Percentiles rank a stretch among this genome's conserved stretches.
Conservation (phyloP, 2,888 invertebrate genomes). For the Drosophila macrospina region DNA sequence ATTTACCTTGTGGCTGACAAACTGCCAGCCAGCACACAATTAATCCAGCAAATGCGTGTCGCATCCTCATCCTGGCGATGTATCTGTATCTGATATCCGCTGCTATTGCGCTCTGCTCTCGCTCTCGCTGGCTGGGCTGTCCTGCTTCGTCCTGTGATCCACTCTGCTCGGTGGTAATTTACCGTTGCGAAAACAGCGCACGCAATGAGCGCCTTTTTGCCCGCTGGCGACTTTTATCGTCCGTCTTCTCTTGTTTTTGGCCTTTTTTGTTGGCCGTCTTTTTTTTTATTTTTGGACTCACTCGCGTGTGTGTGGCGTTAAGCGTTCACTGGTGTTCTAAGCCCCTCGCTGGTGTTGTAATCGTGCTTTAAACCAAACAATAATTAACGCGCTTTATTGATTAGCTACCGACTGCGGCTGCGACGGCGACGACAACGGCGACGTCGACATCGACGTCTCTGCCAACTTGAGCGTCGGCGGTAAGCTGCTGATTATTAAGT, state of each 20-base stretch:
- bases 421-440: background rate
- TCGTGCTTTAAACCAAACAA: constrained; percentile 77
- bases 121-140: constrained; percentile 10
- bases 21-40: constrained; percentile 78
- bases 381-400: constrained; percentile 74
- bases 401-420: constrained; percentile 37
- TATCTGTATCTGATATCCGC: constrained; percentile 11
- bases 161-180: constrained; percentile 49
- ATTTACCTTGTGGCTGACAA: constrained; percentile 83
- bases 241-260: constrained; percentile 20
- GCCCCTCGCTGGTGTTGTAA: constrained; percentile 63
- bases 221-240: constrained; percentile 76
- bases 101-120: background rate
- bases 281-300: constrained; percentile 8
- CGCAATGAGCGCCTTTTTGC: constrained; percentile 76
- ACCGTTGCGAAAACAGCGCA: constrained; percentile 70
- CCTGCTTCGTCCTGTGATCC: constrained; percentile 15
- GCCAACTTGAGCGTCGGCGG: constrained; percentile 6
- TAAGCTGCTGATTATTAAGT: constrained; percentile 28
- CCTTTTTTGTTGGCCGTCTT: constrained; percentile 13
- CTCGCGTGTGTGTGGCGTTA: constrained; percentile 62
- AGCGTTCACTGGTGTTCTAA: constrained; percentile 72
- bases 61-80: constrained; percentile 61
- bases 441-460: background rate
- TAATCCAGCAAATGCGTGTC: constrained; percentile 79